Evolutionary conservation across 2,888 invertebrate genomes (phyloP), one percentile per base, ranked within the genome.

Genomic region (Cactoblastis cactorum): DNA sequence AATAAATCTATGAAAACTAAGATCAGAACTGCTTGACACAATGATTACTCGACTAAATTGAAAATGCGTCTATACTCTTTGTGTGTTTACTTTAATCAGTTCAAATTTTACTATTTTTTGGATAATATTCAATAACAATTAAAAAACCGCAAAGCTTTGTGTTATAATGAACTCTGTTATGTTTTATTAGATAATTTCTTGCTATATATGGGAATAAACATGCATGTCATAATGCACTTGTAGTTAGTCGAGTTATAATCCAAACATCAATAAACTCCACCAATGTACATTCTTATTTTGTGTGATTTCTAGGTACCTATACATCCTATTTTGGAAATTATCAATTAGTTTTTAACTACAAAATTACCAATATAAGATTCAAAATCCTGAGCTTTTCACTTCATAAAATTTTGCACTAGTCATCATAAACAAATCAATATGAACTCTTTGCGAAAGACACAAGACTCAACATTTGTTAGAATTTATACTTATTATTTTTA

Each of bases 211-310:
- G 6, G 5, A 14, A 8, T 17, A 12, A 14, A 38, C 19, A 17
- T 24, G 8, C 19, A 15, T 48, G 4, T 28, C 47, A 15, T 5
- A 37, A 15, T 38, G 14, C 1, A 11, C 17, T 38, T n/a, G 11
- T 17, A 50, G 55, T 57, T 69, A 53, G 78, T 60, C 58, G 78
- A 63, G 4, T 74, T 70, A 68, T 75, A 73, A 61, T 62, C 65
- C 66, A 76, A 80, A 81, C 73, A 80, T 78, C 77, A 80, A 77
- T 77, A 76, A 53, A 51, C 59, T 56, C 57, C 56, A 49, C 46
- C 33, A 48, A 22, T 22, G 3, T 22, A 4, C 3, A 4, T 6
- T 9, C 15, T n/a, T n/a, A n/a, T n/a, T n/a, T n/a, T n/a, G n/a
- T n/a, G n/a, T n/a, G n/a, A n/a, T n/a, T n/a, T n/a, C n/a, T n/a